These are phyloP conservation scores for Triplophysa dalaica DNA, from an alignment of 2,113 vertebrate genomes.

Conservation along the genomic window DNA sequence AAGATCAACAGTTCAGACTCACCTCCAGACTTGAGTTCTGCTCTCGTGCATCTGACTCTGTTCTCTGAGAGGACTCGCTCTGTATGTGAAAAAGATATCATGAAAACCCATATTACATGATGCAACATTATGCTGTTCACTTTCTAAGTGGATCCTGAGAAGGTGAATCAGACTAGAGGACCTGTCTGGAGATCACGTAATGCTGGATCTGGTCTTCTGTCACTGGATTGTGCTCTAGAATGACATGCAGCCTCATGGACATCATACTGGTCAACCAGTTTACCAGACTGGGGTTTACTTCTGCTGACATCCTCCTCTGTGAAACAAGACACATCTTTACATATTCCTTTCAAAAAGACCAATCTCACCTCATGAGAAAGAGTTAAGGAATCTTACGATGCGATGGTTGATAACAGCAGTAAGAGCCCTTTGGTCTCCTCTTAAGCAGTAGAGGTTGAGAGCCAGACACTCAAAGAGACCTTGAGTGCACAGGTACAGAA, in stretches of 20 bases:
- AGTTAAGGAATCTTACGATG: constrained; percentile 74
- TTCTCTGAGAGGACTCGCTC: constrained; percentile 57
- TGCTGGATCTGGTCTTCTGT: constrained; percentile 82
- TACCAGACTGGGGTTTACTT: constrained; percentile 87
- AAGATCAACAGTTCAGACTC: too few relatives aligned
- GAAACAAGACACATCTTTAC: neutral
- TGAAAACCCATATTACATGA: neutral
- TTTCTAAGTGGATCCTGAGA: neutral
- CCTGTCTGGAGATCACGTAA: constrained; percentile 78
- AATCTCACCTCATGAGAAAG: neutral
- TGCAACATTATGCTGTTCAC: neutral
- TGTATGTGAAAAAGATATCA: constrained; percentile 37
- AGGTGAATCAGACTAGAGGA: constrained; percentile 31
- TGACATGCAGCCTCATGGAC: constrained; percentile 87
- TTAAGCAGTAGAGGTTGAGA: constrained; percentile 86
- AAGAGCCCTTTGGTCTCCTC: constrained; percentile 84
- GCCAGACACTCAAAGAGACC: constrained; percentile 88
- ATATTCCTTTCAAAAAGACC: neutral
- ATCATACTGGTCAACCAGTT: constrained; percentile 96
- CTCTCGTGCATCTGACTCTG: constrained; percentile 59
- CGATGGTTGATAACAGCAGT: constrained; percentile 88
- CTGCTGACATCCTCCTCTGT: constrained; percentile 87
- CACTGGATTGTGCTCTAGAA: constrained; percentile 87
- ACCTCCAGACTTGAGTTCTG: constrained; percentile 58
- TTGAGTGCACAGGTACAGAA: constrained; percentile 88